Evolutionary conservation across 2,113 vertebrate species (phyloP), one percentile per base, ranked within the genome.

Genomic region (Zeus faber): DNA sequence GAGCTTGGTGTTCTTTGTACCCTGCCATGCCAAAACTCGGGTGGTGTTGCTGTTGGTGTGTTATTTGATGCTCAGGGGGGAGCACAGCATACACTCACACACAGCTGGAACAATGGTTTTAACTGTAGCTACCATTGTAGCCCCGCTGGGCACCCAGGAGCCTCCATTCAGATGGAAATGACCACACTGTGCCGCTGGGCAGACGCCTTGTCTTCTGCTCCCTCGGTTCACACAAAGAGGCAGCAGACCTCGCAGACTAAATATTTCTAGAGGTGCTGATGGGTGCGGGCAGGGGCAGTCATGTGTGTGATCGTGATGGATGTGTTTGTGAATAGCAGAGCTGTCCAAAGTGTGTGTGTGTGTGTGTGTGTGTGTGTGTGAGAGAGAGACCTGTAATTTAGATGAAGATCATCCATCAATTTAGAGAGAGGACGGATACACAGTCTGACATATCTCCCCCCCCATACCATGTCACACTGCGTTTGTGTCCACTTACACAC

Each of bases 131-230:
- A 21, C 41, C 26, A 79, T 80, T 85, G 79, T 85, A 58, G 73
- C 79, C 77, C 78, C 74, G 79, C 62, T 51, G 81, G 63, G 64
- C 79, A 67, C 47, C 56, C 54, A 58, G 72, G 67, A 76, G 62
- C 65, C 65, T 74, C 79, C 33, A 73, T 84, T 82, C 76, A 85
- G 37, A 85, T 85, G 82, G 70, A 78, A 87, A 85, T 84, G 65
- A 61, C 62, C 74, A 21, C 61, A 54, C 66, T 67, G 49, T 26
- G 77, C 72, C 59, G 40, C 52, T 64, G 68, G 77, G 16, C 69
- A 78, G 73, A 67, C 76, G 59, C 50, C 70, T 75, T 65, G 62
- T 49, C 58, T 59, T n/a, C 27, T 27, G 39, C 52, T 53, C 9
- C 33, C 33, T 4, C 6, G 9, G n/a, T 16, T 5, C 17, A 40